Conservation (phyloP, 2,888 invertebrate species). For the Dyspetes luteomarginatus region DNA sequence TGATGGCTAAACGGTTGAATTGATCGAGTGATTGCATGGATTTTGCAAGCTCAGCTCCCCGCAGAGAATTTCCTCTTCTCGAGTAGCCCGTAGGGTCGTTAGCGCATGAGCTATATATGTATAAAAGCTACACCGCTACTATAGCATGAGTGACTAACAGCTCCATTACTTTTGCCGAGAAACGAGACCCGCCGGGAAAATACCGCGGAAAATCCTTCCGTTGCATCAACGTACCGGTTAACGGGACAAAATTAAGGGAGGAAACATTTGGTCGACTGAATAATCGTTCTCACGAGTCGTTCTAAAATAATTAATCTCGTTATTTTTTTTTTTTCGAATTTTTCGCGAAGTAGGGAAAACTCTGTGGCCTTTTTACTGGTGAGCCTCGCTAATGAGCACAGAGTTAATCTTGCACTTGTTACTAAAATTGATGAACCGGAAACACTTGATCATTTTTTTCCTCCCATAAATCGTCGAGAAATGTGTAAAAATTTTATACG, state of each 20-base stretch:
- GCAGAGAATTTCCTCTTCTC: constrained; percentile 51
- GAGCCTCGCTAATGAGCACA: neutral
- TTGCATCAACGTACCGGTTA: constrained; percentile 33
- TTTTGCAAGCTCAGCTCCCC: constrained; percentile 58
- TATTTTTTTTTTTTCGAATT: neutral
- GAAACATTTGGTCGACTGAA: constrained; percentile 19
- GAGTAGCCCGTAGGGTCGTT: constrained; percentile 50
- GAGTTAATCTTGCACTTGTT: neutral
- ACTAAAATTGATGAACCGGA: neutral
- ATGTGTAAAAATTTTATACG: neutral
- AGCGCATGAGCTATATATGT: constrained; percentile 39
- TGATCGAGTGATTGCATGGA: constrained; percentile 55
- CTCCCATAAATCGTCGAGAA: neutral
- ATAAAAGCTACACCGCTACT: constrained; percentile 23
- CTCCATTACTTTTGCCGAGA: constrained; percentile 55
- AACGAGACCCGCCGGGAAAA: constrained; percentile 16
- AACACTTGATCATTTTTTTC: neutral
- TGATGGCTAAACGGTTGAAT: constrained; percentile 33
- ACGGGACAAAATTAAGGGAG: neutral
- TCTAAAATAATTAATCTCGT: constrained; percentile 23
- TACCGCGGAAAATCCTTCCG: neutral
- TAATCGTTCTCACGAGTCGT: constrained; percentile 21
- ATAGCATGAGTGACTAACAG: constrained; percentile 49
- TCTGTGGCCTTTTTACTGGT: neutral
- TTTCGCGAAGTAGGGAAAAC: neutral